Conservation (phyloP, 2,113 vertebrate genomes). For the Xyrauchen texanus region DNA sequence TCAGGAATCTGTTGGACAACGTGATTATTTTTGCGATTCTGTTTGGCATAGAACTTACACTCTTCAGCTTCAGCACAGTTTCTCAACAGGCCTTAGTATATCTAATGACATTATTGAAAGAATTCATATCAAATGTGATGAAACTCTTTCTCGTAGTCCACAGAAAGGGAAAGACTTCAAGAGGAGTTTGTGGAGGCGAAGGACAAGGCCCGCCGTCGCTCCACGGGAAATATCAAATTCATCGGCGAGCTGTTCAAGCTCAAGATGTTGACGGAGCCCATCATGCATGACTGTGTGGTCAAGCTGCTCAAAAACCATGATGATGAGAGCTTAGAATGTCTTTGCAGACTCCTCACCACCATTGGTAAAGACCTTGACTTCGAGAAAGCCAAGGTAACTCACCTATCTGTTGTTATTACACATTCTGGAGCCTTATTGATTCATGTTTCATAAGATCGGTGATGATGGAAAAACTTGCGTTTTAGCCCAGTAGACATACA, state of each 20-base stretch:
- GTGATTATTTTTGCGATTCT: no score
- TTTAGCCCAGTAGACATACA: background rate
- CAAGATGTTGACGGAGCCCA: constrained; percentile 96
- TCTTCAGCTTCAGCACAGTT: background rate
- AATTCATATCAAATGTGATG: background rate
- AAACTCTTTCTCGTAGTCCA: constrained; percentile 68
- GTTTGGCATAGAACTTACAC: no score
- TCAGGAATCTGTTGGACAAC: no score
- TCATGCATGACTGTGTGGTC: constrained; percentile 98
- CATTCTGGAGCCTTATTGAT: background rate
- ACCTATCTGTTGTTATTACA: rapidly evolving
- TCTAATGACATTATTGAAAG: background rate
- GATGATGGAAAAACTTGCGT: background rate
- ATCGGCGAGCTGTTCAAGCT: constrained; percentile 98
- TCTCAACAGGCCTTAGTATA: background rate
- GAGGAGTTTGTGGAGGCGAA: constrained; percentile 92
- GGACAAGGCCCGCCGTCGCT: constrained; percentile 92
- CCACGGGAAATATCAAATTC: constrained; percentile 97
- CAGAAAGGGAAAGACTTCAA: constrained; percentile 86
- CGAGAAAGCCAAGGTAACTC: constrained; percentile 93
- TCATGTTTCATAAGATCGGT: background rate
- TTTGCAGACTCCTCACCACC: constrained; percentile 94
- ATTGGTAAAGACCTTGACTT: constrained; percentile 98
- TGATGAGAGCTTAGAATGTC: constrained; percentile 92
- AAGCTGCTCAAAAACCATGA: constrained; percentile 98